Evolutionary conservation across 2,888 invertebrate species (phyloP), one percentile per base, ranked within the genome.

Genomic region (Parnassius mnemosyne): DNA sequence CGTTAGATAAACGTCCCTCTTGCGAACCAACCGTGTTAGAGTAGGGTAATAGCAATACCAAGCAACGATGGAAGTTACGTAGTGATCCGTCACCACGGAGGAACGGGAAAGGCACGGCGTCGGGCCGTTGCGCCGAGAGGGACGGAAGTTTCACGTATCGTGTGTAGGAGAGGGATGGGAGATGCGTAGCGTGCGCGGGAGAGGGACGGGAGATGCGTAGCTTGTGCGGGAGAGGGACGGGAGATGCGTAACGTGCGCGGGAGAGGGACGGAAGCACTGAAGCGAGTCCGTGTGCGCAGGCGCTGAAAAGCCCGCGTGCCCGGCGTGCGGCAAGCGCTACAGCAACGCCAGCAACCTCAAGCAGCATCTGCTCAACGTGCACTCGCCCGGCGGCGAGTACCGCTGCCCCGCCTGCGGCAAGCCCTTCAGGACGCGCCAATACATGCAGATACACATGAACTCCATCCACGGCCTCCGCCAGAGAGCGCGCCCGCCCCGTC

Each of bases 381-480:
- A 94, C 87, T 92, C 93, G 70, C 92, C 92, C 76, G 92, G 89
- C 63, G 92, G 92, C 73, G 91, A 92, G 81, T 93, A 94, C 84
- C 87, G 90, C 71, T 94, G 94, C 82, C 92, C 93, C 80, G 92
- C 94, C 70, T 94, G 94, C 88, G 92, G 86, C 80, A 94, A 94
- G 83, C 92, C 91, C 76, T 94, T 94, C 92, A 94, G 94, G 88
- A 94, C 94, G 69, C 93, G 94, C 84, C 94, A 94, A 86, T 94
- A 94, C 84, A 92, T 94, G 78, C 94, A 94, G 87, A 94, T 94
- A 81, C 94, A 94, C 83, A 88, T 94, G 85, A 87, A 94, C 79
- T 93, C 94, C 68, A 93, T 93, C 85, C 94, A 94, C 84, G 94
- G 94, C 72, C 93, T 94, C 70, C 88, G 93, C 76, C 88, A 94